A percentile compares a stretch with the other conserved stretches of the same genome.
Conservation (phyloP, 2,888 invertebrate species). For the Troides oblongomaculatus region DNA sequence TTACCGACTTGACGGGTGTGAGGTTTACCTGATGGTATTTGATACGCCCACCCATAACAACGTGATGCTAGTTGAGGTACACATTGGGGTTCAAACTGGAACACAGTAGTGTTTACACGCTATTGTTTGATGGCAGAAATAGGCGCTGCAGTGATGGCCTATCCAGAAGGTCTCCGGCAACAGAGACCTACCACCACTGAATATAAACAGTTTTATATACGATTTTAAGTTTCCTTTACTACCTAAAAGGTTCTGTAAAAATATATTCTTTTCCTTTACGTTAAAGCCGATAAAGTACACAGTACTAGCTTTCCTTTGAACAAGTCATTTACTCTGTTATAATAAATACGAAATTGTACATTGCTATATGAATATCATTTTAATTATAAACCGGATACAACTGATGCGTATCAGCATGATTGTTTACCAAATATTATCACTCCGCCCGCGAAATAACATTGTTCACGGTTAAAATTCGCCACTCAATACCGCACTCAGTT, state of each 20-base stretch:
- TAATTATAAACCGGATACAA: conserved; percentile 17
- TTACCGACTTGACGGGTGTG: too few species aligned
- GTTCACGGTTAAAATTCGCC: conserved; percentile 18
- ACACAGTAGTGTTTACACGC: too few species aligned
- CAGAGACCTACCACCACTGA: too few species aligned
- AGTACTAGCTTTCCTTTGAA: not conserved
- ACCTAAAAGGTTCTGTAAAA: not conserved
- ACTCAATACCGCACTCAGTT: conserved; percentile 11
- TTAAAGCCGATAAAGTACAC: not conserved
- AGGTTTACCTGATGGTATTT: too few species aligned
- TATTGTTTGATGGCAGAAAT: too few species aligned
- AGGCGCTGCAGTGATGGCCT: too few species aligned
- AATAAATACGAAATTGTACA: not conserved
- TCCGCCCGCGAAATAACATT: conserved; percentile 18
- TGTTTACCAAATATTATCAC: conserved; percentile 27
- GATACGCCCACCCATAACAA: too few species aligned
- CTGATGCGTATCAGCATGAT: conserved; percentile 13
- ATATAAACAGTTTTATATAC: too few species aligned
- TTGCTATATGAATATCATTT: conserved; percentile 3
- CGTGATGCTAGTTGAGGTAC: too few species aligned
- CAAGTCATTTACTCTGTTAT: not conserved
- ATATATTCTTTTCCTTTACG: not conserved
- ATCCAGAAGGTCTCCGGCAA: too few species aligned
- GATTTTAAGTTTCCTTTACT: not conserved
- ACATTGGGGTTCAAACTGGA: too few species aligned